A percentile compares a stretch with the other conserved stretches of the same genome.
Conservation (phyloP, 1,140 invertebrate genomes). For the Macrotrachela quadricornifera region DNA sequence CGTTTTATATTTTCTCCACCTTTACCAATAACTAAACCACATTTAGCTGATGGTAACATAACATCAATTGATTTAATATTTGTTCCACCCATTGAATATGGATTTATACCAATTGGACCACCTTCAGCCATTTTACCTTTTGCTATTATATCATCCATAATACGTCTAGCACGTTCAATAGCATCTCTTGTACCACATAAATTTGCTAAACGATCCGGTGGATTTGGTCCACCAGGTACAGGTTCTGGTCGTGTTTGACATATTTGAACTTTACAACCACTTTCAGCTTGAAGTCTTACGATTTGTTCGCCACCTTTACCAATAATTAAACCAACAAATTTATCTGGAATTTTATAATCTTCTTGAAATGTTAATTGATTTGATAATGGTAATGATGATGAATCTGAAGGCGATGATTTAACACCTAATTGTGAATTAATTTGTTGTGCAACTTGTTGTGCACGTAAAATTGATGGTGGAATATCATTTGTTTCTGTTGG, state of each 20-base stretch:
- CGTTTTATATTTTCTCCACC: slow-evolving; percentile 93
- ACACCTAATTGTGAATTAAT: too few species aligned
- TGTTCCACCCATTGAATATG: slow-evolving; percentile 20
- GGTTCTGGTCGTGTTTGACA: too few species aligned
- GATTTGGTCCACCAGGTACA: slow-evolving; percentile 51
- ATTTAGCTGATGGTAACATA: slow-evolving; percentile 85
- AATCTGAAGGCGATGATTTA: too few species aligned
- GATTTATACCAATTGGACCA: slow-evolving; percentile 9
- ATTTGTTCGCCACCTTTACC: slow-evolving; percentile 91
- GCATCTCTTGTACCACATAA: slow-evolving; percentile 63
- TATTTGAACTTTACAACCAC: slow-evolving; percentile 92
- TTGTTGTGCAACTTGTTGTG: too few species aligned
- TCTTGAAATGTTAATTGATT: background rate
- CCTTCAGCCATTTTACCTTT: slow-evolving; percentile 16
- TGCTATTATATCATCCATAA: slow-evolving; percentile 37
- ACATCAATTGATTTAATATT: slow-evolving; percentile 49
- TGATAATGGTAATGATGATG: too few species aligned
- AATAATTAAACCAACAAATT: slow-evolving; percentile 21
- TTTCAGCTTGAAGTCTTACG: slow-evolving; percentile 71
- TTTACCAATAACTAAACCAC: slow-evolving; percentile 82
- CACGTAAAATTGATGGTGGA: too few species aligned
- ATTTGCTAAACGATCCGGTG: slow-evolving; percentile 63
- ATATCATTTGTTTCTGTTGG: too few species aligned
- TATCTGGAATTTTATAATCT: slow-evolving; percentile 6
- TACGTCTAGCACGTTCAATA: slow-evolving; percentile 48